These are phyloP conservation scores for Latheticus oryzae DNA, from an alignment of 2,888 invertebrate species.

Conservation along the genomic window DNA sequence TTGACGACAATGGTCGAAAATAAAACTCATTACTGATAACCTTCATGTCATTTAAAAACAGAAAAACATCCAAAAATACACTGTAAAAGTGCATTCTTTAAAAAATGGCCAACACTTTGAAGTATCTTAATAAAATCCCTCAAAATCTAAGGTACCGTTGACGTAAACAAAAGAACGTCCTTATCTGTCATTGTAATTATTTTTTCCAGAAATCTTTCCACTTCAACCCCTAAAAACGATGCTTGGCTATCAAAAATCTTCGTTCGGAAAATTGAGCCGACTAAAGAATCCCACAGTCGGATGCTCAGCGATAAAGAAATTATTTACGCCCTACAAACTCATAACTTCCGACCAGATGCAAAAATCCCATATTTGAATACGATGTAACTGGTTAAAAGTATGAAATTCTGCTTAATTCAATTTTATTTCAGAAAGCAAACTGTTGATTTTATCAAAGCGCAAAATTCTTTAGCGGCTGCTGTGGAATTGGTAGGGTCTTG, in stretches of 20 bases:
- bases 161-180: conserved; percentile 10
- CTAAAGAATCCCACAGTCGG: conserved; percentile 95
- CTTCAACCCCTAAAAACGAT: conserved; percentile 68
- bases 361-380: conserved; percentile 88
- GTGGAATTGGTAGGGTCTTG: conserved; percentile 94
- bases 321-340: conserved; percentile 95
- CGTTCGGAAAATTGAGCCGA: conserved; percentile 92
- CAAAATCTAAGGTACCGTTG: conserved; percentile 56
- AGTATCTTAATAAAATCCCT: conserved; percentile 54
- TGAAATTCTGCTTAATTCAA: not conserved
- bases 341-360: conserved; percentile 92
- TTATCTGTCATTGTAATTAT: conserved; percentile 6
- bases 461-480: conserved; percentile 73
- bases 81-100: conserved; percentile 14
- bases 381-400: conserved; percentile 77
- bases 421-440: conserved; percentile 74
- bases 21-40: conserved; percentile 49
- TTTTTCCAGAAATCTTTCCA: conserved; percentile 57
- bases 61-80: conserved; percentile 47
- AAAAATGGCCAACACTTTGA: conserved; percentile 59
- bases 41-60: conserved; percentile 53
- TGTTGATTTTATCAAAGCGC: conserved; percentile 80
- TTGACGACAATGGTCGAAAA: conserved; percentile 28
- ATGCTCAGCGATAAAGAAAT: conserved; percentile 97
- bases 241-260: conserved; percentile 91